Evolutionary conservation across 2,888 invertebrate species (phyloP), one percentile per base, ranked within the genome.

Genomic region (Apodemia duryi): DNA sequence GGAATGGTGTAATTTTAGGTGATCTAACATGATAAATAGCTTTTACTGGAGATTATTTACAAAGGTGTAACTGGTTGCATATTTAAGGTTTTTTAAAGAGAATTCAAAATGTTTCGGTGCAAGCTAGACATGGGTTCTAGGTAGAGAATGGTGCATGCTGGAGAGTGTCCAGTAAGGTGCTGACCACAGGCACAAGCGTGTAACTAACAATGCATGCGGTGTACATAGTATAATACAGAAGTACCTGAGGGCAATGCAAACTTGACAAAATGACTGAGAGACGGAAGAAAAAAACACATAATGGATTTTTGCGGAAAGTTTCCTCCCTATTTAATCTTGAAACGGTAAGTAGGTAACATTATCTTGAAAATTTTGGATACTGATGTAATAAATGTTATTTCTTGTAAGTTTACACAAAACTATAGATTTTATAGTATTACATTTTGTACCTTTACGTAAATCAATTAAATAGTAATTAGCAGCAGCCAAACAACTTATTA

Each of bases 321-420:
- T 97, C 97, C 76, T 96, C 96, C 75, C 93, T 97, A 77, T 97
- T 97, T 93, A 96, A 96, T 93, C 94, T 97, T 90, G 96, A 97
- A 84, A 94, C 94, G 95, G 95, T 96, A 93, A 96, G 92, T 91
- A 80, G 83, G 83, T 71, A 49, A 46, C 32, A 29, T 43, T n/a
- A 35, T 35, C 7, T 35, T 38, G 49, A 61, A 28, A 61, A 61
- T 21, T 49, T 51, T 35, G 21, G 41, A 29, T 41, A 29, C 54
- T 13, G 38, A 63, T 28, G 21, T 54, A 35, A 51, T 35, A 54
- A 35, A 52, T 21, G 10, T 46, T 11, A 46, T 10, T 9, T 10
- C 7, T 9, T 9, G 1, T 43, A 43, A 11, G 11, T 11, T 43
- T 43, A 11, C 43, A 43, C 3, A 10, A 43, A 43, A 43, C 11